Base-by-base conservation (phyloP, 64 coral and sea anemone species). In the Montipora sp. region DNA sequence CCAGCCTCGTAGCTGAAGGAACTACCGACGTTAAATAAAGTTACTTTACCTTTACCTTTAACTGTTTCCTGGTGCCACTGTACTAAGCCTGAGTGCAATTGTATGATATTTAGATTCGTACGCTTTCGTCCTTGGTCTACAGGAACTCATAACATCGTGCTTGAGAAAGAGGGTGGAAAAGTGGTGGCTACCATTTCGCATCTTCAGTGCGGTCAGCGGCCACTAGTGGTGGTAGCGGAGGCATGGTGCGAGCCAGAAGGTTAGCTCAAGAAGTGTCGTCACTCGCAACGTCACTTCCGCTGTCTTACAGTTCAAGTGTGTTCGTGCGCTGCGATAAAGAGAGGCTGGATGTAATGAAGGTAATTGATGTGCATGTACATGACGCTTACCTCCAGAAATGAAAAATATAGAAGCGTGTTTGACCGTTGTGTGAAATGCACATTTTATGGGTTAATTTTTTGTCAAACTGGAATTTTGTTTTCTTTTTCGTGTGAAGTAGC, bases 301-400 rank as follows among this genome's bases (percentile, higher is more conserved):
- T 99, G 2, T 99, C 98, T 21, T 92, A 79, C 82, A 99, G 98
- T 71, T 96, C 94, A 6, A 99, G 98, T 73, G 98, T 99, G 79
- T 99, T 99, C 71, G 98, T 99, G 3, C 91, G 98, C 45, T 99
- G 98, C 78, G 98, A 99, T 79, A 95, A 99, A 84, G 94, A 95
- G 73, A 92, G 98, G 66, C 53, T 99, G 72, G 98, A 99, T 87
- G 80, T 99, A 5, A 99, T 99, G 98, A 99, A 99, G 98, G 98
- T 99, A 99, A 8, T 24, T 24, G 23, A 24, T 24, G 23, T 24
- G 23, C 23, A 24, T 24, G 23, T 24, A 24, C 23, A 24, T 24
- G 23, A 24, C 23, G 23, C 23, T 27, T 27, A 27, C 27, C 27
- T 27, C 27, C 27, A 27, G 1, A 27, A 27, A 27, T 27, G 27